These are phyloP conservation scores for Cheilinus undulatus DNA, from an alignment of 2,113 vertebrate species.

Conservation along the genomic window DNA sequence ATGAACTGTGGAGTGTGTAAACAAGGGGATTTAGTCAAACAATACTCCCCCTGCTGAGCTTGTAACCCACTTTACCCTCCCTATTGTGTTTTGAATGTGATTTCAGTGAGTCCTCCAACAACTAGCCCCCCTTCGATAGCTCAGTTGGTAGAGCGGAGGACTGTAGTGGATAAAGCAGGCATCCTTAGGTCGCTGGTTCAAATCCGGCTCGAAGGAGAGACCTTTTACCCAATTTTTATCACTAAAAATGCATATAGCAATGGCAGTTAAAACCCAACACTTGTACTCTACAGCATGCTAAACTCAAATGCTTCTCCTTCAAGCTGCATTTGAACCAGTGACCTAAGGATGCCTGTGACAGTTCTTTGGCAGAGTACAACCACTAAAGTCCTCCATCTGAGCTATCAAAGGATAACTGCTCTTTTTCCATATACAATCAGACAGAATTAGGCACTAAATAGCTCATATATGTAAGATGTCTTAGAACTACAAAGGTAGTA, in stretches of 20 bases:
- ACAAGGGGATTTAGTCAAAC: conserved; percentile 17
- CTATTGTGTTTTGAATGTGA: not conserved
- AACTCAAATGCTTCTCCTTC: no score
- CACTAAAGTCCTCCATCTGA: no score
- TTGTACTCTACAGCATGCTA: no score
- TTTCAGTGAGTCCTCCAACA: no score
- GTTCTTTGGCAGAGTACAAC: not conserved
- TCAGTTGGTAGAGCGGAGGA: conserved; percentile 91
- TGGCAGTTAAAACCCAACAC: no score
- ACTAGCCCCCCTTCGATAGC: conserved; percentile 83
- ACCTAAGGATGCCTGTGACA: not conserved
- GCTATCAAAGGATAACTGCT: no score
- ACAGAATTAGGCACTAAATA: no score
- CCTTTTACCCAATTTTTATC: not conserved
- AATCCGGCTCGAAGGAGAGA: conserved; percentile 56
- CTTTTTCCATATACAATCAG: no score
- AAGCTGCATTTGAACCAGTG: conserved; percentile 2
- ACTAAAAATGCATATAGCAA: not conserved
- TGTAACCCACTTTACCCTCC: not conserved
- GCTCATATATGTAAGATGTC: no score
- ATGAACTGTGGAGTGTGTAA: not conserved
- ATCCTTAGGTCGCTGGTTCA: conserved; percentile 68
- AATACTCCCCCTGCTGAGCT: not conserved
- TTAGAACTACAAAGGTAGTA: no score
- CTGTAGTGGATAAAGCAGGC: conserved; percentile 75